These are phyloP conservation scores for Liolophura sinensis DNA, from an alignment of 1,140 invertebrate species.

Conservation along the genomic window DNA sequence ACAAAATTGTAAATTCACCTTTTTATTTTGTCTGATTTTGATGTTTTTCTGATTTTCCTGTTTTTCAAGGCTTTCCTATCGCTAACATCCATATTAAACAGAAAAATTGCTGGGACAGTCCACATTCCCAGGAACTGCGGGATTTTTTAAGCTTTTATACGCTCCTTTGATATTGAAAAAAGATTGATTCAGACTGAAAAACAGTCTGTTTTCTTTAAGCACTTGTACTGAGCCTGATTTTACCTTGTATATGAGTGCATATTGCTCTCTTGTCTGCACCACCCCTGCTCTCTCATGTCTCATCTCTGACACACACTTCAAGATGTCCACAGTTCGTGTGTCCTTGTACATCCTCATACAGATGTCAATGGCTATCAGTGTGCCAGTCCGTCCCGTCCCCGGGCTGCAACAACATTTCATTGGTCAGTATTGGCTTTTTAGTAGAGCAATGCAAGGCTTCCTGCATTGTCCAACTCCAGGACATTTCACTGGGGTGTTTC, in stretches of 20 bases:
- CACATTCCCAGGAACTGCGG: not conserved
- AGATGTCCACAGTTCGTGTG: conserved; percentile 78
- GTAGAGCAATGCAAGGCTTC: not conserved
- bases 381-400: conserved; percentile 88
- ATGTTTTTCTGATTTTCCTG: too few species aligned
- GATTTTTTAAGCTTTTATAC: not conserved
- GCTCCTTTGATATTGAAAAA: not conserved
- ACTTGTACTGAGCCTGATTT: not conserved
- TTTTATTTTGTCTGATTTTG: conserved; percentile 1
- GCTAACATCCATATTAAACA: not conserved
- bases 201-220: not conserved
- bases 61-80: not conserved
- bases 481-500: not conserved
- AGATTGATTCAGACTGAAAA: not conserved
- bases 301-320: conserved; percentile 79
- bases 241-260: conserved; percentile 71
- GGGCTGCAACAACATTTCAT: conserved; percentile 62
- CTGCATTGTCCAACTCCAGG: not conserved
- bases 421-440: not conserved
- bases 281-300: conserved; percentile 83
- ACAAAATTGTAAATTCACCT: not conserved
- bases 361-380: conserved; percentile 82
- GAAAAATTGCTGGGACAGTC: not conserved
- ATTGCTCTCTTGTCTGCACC: conserved; percentile 80
- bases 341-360: conserved; percentile 82